Evolutionary conservation across 2,888 invertebrate genomes (phyloP).

Genomic region (Scelioninae gen. 1): DNA sequence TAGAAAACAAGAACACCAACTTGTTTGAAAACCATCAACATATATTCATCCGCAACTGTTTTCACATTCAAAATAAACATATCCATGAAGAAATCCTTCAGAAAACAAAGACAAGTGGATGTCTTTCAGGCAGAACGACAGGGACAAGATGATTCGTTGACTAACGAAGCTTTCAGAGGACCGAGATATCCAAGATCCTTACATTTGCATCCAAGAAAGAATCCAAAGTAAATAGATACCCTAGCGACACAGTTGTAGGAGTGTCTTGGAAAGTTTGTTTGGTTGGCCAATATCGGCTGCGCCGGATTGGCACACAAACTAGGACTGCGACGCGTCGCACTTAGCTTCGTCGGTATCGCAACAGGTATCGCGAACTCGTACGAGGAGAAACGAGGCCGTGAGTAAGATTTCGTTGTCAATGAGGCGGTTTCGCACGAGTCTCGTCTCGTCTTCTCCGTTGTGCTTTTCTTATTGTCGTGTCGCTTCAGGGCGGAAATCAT

Average conservation of each 20-base stretch:
- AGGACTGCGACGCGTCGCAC: slow-evolving; percentile 51
- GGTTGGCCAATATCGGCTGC: slow-evolving; percentile 57
- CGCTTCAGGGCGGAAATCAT: slow-evolving; percentile 61
- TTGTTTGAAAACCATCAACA: too few relatives aligned
- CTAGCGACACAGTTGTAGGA: slow-evolving; percentile 53
- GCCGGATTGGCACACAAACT: slow-evolving; percentile 55
- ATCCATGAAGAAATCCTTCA: background rate
- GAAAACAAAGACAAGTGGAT: background rate
- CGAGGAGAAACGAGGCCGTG: slow-evolving; percentile 64
- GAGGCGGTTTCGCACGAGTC: slow-evolving; percentile 58
- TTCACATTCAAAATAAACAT: too few relatives aligned
- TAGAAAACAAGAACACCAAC: too few relatives aligned
- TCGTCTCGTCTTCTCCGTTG: slow-evolving; percentile 9
- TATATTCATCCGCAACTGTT: too few relatives aligned
- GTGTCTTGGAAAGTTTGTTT: slow-evolving; percentile 60
- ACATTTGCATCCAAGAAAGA: slow-evolving; percentile 15
- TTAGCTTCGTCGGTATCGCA: slow-evolving; percentile 42
- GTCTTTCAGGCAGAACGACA: background rate
- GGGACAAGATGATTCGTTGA: background rate
- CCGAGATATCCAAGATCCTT: background rate
- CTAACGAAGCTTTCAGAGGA: background rate
- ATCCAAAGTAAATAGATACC: slow-evolving; percentile 20
- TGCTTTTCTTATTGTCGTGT: slow-evolving; percentile 55
- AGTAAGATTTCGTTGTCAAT: slow-evolving; percentile 62
- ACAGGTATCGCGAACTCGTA: slow-evolving; percentile 53